These are phyloP conservation scores for Callorhinus ursinus DNA, from an alignment of 2,113 vertebrate species.

Conservation along the genomic window DNA sequence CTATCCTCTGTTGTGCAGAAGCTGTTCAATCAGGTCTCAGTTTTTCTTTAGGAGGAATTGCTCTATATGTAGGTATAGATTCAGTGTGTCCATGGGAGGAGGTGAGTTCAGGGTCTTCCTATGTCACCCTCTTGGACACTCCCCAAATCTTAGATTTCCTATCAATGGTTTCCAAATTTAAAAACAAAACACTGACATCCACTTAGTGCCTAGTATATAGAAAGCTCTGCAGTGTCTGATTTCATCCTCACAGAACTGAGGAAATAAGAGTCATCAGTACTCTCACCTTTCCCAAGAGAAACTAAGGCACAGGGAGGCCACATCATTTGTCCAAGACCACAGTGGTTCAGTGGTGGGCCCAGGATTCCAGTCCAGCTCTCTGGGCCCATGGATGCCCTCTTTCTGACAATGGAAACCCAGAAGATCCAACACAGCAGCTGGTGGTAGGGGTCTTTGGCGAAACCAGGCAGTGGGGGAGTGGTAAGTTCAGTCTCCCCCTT, in stretches of 20 bases:
- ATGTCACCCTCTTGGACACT: background rate
- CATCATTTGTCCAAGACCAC: background rate
- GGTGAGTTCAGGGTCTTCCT: background rate
- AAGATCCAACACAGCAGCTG: background rate
- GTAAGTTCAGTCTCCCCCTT: background rate
- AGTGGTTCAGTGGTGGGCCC: background rate
- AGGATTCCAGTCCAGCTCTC: background rate
- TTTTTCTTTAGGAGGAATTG: background rate
- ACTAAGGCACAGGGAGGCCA: background rate
- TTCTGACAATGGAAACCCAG: background rate
- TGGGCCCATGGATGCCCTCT: background rate
- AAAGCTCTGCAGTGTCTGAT: background rate
- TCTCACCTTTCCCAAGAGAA: background rate
- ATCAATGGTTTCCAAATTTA: background rate
- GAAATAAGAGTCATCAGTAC: fast-evolving
- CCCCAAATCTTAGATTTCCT: background rate
- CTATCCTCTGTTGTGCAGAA: background rate
- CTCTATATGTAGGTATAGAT: background rate
- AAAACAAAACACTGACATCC: background rate
- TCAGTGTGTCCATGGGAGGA: background rate
- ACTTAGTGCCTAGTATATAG: fast-evolving
- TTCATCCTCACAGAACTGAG: background rate
- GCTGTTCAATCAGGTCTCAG: background rate
- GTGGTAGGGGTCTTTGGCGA: background rate
- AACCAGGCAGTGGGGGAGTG: background rate